Evolutionary conservation across 2,113 vertebrate genomes (phyloP), one percentile per base, ranked within the genome.

Genomic region (Illadopsis cleaveri): DNA sequence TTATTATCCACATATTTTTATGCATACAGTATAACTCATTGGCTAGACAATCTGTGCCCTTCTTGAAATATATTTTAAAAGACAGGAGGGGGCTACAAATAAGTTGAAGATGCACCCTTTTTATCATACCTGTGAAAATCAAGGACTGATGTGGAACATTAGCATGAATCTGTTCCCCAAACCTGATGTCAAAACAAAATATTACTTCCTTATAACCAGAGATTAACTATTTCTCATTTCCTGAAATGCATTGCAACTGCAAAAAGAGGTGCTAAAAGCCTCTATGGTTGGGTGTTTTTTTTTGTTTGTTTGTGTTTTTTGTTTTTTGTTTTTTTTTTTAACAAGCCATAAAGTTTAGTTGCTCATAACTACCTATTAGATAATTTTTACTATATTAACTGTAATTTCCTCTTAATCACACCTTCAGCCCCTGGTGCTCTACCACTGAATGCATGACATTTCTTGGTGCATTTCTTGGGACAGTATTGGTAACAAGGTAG

Each of bases 221-320:
- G 60, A 80, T 42, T 24, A 89, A 86, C 82, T 66, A n/a, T 79
- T 91, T 91, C 53, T 82, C 58, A 62, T 91, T 92, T 79, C 50
- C 62, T 82, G 54, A 93, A 89, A 76, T 58, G 70, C 31, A 38
- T 9, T 28, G 10, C 25, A n/a, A 48, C 38, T 51, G 47, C 33
- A 80, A 86, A 65, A 33, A 73, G 73, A 94, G 27, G n/a, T 96
- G 35, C 66, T 62, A 73, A 82, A 95, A 94, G 56, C 6, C 40
- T 22, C 5, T 3, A 1, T 11, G 20, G 0, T 7, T 64, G 69
- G 5, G 4, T 3, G 1, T 57, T 38, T 5, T 3, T 1, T 57
- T 38, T 5, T 3, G 33, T 50, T 70, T 45, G 16, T 6, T 13
- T n/a, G 4, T 3, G n/a, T n/a, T n/a, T n/a, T n/a, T 1, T 57